Base-by-base conservation (phyloP, 2,113 vertebrate species). In the Microcebus murinus region DNA sequence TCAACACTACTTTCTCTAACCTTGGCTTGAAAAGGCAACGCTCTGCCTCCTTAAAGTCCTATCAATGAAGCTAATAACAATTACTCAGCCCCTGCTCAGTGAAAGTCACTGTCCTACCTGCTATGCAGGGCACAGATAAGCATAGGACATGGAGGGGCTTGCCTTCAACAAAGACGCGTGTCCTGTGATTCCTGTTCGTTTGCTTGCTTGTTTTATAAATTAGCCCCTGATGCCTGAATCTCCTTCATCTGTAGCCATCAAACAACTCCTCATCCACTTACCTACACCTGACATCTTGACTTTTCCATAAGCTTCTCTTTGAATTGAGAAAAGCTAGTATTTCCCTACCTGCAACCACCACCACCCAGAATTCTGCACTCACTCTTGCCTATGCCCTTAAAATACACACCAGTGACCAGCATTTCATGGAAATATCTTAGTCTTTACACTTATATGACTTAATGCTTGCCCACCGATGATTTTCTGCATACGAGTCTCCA, bases 21-120 rank as follows among this genome's bases (percentile, higher is more conserved):
- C 34, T 1, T 18, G 52, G 59, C 61, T 80, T 48, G 27, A 4
- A 94, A 85, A 81, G 71, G 39, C 20, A 23, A 23, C 23, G 2
- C 18, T 88, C 84, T 45, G 52, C 50, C 86, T 94, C 65, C 71
- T 39, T 17, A 27, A 36, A 70, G 8, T 74, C 65, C 29, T 87
- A 67, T 39, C 11, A 21, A 85, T 91, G 14, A 52, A 42, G 23
- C 8, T 23, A 70, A 77, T 48, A 52, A 27, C 90, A 71, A 71
- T 91, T 65, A 67, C 92, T 90, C 25, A 87, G 59, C 39, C 87
- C 39, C 15, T 91, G 73, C 90, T 83, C 29, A 88, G 63, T 34
- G 42, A 57, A 61, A 50, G 55, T 70, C 63, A 83, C 45, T 2
- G 27, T 17, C 57, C 57, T n/a, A 27, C n/a, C 48, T 57, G 17